Conservation (phyloP, 2,797 vertebrate species). For the Clarias platycephalus region DNA sequence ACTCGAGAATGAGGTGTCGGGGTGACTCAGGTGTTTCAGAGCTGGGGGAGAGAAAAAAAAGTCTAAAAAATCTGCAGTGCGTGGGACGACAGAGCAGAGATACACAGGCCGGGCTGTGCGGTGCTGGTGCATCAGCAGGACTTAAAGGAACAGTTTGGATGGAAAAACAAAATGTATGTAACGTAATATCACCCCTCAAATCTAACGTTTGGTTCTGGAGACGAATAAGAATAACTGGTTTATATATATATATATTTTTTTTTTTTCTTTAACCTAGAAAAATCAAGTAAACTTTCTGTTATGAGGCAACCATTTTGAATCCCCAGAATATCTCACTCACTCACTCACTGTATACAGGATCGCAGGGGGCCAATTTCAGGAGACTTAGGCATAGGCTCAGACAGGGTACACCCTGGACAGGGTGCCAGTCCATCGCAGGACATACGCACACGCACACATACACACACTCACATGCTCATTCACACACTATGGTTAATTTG, state of each 20-base stretch:
- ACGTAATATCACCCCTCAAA: background rate
- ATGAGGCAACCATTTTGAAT: background rate
- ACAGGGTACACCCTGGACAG: too few relatives aligned
- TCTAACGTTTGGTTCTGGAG: background rate
- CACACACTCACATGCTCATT: too few relatives aligned
- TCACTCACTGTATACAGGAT: too few relatives aligned
- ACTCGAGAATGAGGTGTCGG: background rate
- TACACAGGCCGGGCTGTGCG: background rate
- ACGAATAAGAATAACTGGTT: background rate
- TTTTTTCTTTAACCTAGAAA: background rate
- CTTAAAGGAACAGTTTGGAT: background rate
- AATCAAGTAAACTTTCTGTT: background rate
- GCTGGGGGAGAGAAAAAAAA: background rate
- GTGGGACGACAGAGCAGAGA: background rate
- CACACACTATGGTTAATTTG: too few relatives aligned
- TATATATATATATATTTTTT: too few relatives aligned
- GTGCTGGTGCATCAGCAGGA: background rate
- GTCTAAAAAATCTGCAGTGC: conserved; percentile 24
- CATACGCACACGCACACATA: too few relatives aligned
- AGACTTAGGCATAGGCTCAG: too few relatives aligned
- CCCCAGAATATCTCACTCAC: background rate
- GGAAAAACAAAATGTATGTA: background rate
- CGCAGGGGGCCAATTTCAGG: too few relatives aligned
- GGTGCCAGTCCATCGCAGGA: too few relatives aligned
- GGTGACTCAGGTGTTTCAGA: background rate